Evolutionary conservation across 2,888 invertebrate species (phyloP), one percentile per base, ranked within the genome.

Genomic region (Agrochola litura): DNA sequence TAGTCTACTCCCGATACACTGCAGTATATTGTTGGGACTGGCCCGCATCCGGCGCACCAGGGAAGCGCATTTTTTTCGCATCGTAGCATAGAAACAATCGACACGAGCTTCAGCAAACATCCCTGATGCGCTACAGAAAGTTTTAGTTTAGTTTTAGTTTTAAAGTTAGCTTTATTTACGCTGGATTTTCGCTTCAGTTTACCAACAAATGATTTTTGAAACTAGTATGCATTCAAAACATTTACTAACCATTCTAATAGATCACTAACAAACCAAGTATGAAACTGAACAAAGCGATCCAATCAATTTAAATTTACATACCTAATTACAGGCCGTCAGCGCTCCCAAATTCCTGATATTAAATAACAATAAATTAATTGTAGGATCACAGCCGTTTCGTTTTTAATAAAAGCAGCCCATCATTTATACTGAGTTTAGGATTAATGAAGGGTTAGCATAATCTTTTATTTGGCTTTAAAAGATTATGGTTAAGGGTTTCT

Each of bases 241-340:
- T 49, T 2, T 37, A 37, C 37, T 37, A 37, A 37, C 37, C 3
- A 37, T 37, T 37, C 37, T 37, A 37, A 37, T 37, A 37, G 37
- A 37, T 65, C 67, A 67, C 30, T 43, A 63, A 60, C 63, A 76
- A 73, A 63, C n/a, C 49, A 6, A 43, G 30, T 67, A 41, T 60
- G 41, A 41, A 56, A 65, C 46, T 52, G n/a, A 49, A 74, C 74
- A 66, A 67, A 71, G 60, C 70, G 22, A 41, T 49, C 60, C 65
- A 81, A 83, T 87, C 77, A 77, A 86, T 86, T 81, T 77, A 65
- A 83, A 85, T 87, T 83, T 76, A 68, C 75, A 78, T 79, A 66
- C 43, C 64, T 83, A 86, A 88, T 87, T 80, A 70, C 75, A 41
- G 16, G 9, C 65, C 43, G 66, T 14, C 37, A 65, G 64, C 10